Percentiles rank a stretch among this genome's conserved stretches.
Conservation (phyloP, 53 echinoderm and acorn worm species). For the Astropecten irregularis region DNA sequence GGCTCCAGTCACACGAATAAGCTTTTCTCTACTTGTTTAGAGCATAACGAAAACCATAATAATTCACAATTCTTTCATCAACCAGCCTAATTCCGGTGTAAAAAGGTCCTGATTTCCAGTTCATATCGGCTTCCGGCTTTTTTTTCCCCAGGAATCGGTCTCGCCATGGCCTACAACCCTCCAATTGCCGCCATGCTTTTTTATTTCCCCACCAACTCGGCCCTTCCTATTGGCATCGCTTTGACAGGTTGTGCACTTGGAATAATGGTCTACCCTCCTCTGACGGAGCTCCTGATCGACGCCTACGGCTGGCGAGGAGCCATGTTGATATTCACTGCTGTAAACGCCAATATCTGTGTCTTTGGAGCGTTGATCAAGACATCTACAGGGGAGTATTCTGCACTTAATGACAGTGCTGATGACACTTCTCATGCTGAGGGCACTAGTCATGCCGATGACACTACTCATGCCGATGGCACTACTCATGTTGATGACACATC, state of each 20-base stretch:
- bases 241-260: slow-evolving; percentile 50
- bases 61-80: no score
- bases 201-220: not conserved
- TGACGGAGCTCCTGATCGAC: slow-evolving; percentile 22
- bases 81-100: no score
- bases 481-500: no score
- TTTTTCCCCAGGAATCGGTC: not conserved
- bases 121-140: no score
- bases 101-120: no score
- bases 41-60: no score
- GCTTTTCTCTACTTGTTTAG: no score
- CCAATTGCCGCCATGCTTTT: not conserved
- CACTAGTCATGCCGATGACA: no score
- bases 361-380: slow-evolving; percentile 68
- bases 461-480: no score
- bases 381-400: not conserved
- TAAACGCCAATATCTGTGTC: slow-evolving; percentile 49
- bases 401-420: not conserved
- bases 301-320: slow-evolving; percentile 60
- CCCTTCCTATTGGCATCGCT: not conserved
- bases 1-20: no score
- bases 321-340: slow-evolving; percentile 47
- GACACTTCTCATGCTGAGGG: no score
- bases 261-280: slow-evolving; percentile 47
- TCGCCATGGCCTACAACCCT: not conserved